Base-by-base conservation (phyloP, 2,888 invertebrate species). In the Apocheima hispidaria region DNA sequence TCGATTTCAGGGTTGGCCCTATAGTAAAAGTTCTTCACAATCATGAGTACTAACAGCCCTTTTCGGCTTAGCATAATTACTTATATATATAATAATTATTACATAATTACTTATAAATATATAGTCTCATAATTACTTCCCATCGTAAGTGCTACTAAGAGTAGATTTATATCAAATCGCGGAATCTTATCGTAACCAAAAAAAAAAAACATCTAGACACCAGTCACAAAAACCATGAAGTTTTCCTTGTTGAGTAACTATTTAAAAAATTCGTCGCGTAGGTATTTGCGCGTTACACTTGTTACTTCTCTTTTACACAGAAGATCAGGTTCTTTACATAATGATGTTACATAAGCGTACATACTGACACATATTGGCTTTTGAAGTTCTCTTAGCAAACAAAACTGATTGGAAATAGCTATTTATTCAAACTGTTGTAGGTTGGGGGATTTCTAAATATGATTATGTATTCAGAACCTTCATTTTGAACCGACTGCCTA, bases 301-400 rank as follows among this genome's bases (percentile, higher is more conserved):
- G 36, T 35, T 14, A 44, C 54, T 49, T 54, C 10, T 60, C 26
- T 41, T 26, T n/a, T 41, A 12, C 28, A 43, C 50, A 61, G 52
- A 57, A 48, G 33, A 61, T 64, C 63, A 62, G 58, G 63, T 64
- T 66, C 5, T 66, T 68, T 68, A 63, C 60, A 62, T 63, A 68
- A 66, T 60, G 9, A 1, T 2, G 46, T 68, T 68, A 62, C 64
- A 68, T 64, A 58, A 66, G 56, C 57, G 21, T 48, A 53, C 56
- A 43, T 28, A 43, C 43, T 63, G 41, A 59, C 63, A 60, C 57
- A 53, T 56, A 62, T 57, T 21, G 18, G 26, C 41, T 20, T 40
- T 33, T 18, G 18, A 16, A 53, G 30, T 40, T 46, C 38, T 46
- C 33, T 16, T 12, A 10, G 26, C 50, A 43, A 43, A 33, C 14